Base-by-base conservation (phyloP, 2,888 invertebrate genomes). In the Drosophila aldrichi region DNA sequence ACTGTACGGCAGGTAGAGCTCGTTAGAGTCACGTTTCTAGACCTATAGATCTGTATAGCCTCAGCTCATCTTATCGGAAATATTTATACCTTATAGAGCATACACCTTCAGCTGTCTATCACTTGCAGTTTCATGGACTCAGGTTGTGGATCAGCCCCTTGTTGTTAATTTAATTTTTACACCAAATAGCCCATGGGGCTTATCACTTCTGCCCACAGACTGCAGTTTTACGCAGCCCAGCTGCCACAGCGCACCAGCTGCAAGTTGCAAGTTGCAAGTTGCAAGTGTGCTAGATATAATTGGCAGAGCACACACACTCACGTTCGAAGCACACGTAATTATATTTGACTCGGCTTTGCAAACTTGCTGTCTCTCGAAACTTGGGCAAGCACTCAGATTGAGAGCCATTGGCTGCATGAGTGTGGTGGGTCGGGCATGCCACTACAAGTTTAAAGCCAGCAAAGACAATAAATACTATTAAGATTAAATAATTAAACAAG, bases 271-370 rank as follows among this genome's bases (percentile, higher is more conserved):
- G 20, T 22, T 22, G 20, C 20, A 22, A 22, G 25, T 48, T 56
- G 48, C 16, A 22, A 18, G 9, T n/a, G 36, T 22, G 20, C 40
- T 38, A 9, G 32, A n/a, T 49, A 18, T 85, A 81, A 82, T 79
- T 81, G 77, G 55, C 14, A 44, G 29, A 60, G 57, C n/a, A 18
- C 29, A 18, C 29, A 77, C 14, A 16, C 41, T 41, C n/a, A 64
- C 54, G 73, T 63, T 73, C 63, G 54, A 77, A 55, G 46, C 48
- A 38, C 40, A 55, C 60, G 49, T 64, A 76, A 76, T 77, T 68
- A 64, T 20, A 64, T 76, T 76, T 77, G 52, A 32, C 41, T 44
- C 59, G 44, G 38, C 29, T 65, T 61, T 48, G 54, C 36, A 49
- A 60, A 52, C 55, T 51, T 54, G 38, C 16, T 74, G 51, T 34